Evolutionary conservation across 2,888 invertebrate genomes (phyloP).

Genomic region (Pollenia griseotomentosa): DNA sequence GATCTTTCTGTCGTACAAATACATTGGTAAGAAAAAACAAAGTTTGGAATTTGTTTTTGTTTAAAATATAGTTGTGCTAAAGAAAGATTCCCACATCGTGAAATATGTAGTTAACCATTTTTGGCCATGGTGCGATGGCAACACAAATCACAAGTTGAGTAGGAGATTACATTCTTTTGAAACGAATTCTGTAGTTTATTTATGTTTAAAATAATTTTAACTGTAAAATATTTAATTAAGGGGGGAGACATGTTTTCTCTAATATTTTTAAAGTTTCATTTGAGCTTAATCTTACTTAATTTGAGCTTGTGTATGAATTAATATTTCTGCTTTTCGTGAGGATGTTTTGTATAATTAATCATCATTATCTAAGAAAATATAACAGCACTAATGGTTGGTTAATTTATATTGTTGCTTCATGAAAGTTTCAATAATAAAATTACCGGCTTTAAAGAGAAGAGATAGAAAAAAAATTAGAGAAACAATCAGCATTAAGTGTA

Average conservation of each 20-base stretch:
- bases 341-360: conserved; percentile 33
- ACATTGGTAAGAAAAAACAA: too few relatives aligned
- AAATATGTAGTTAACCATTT: too few relatives aligned
- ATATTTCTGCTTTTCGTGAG: not conserved
- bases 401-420: not conserved
- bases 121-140: too few relatives aligned
- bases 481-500: too few relatives aligned
- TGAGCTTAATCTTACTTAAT: not conserved
- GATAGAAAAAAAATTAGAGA: too few relatives aligned
- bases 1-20: too few relatives aligned
- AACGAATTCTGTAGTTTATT: not conserved
- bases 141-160: too few relatives aligned
- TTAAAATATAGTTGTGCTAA: too few relatives aligned
- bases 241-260: conserved; percentile 18
- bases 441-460: conserved; percentile 4
- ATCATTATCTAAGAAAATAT: conserved; percentile 32
- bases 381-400: conserved; percentile 1
- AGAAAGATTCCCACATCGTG: too few relatives aligned
- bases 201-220: conserved; percentile 12
- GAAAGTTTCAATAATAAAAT: not conserved
- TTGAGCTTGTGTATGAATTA: too few relatives aligned
- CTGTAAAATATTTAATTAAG: conserved; percentile 32
- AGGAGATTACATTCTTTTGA: too few relatives aligned
- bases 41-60: too few relatives aligned
- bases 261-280: conserved; percentile 6